A percentile compares a stretch with the other conserved stretches of the same genome.
Evolutionary conservation across 2,888 invertebrate genomes (phyloP).

Genomic region (Neoaliturus tenellus): DNA sequence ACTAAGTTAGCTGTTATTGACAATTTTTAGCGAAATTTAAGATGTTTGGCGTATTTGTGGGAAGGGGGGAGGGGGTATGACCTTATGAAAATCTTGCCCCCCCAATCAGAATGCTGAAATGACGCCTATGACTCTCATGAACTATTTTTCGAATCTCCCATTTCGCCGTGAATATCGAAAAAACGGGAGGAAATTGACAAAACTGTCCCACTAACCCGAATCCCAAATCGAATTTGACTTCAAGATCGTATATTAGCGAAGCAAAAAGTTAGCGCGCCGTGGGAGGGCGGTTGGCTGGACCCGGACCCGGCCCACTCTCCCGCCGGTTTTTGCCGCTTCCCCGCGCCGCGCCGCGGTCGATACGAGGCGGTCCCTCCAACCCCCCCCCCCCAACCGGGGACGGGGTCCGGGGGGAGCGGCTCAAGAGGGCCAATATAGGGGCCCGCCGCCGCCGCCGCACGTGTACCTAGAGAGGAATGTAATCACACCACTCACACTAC

Average conservation of each 20-base stretch:
- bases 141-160: no score
- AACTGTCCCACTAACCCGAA: not conserved
- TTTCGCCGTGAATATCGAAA: not conserved
- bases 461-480: not conserved
- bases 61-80: no score
- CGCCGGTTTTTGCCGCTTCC: not conserved
- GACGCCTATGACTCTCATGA: no score
- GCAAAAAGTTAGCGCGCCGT: not conserved
- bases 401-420: not conserved
- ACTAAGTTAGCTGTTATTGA: no score
- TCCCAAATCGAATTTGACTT: no score
- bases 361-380: not conserved
- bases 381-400: not conserved
- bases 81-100: no score
- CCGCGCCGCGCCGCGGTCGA: not conserved
- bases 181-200: not conserved
- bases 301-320: not conserved
- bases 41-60: no score
- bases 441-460: not conserved
- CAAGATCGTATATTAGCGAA: not conserved
- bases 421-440: not conserved
- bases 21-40: no score
- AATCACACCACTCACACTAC: no score
- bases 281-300: not conserved
- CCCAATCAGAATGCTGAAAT: no score